Base-by-base conservation (phyloP, 2,797 vertebrate species). In the Fistularia commersonii region DNA sequence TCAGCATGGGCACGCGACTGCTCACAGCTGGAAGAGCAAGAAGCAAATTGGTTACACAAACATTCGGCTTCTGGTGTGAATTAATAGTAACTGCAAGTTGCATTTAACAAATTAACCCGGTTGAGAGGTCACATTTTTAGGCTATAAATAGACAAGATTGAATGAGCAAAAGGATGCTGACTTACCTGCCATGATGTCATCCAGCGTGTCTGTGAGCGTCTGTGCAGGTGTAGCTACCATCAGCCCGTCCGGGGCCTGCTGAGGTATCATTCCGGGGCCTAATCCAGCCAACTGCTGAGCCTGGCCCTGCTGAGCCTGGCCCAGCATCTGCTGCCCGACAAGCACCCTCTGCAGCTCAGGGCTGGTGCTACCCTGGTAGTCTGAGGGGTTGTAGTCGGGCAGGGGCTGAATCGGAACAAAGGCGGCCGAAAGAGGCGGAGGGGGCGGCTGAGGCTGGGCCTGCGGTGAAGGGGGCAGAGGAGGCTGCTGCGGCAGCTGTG, bases 161-260 rank as follows among this genome's bases (percentile, higher is more conserved):
- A 32, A 32, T 8, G 31, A 32, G 35, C 35, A 10, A 39, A 9
- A 8, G 14, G 12, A 50, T 36, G 3, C 31, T 7, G 10, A 41
- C 92, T 81, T 85, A 93, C 97, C 95, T 87, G 95, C 93, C 94
- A 99, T 98, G 90, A 99, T 97, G 92, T 99, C 96, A 85, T 98
- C 97, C 89, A 99, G 94, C 88, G 97, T 99, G 91, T 99, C 96
- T 83, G 95, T 98, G 90, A 99, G 97, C 76, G 94, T 98, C 91
- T 98, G 97, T 82, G 97, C 96, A 81, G 97, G 97, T 80, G 95
- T 94, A 79, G 97, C 97, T 87, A 99, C 95, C 97, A 99, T 98
- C 89, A 99, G 93, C 87, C 95, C 96, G 63, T 99, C 94, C 73
- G 94, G 88, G 79, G 94, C 93, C 89, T 95, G 94, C 89, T 94